Conservation (phyloP, 1,140 invertebrate species). For the Frieseomelitta varia region DNA sequence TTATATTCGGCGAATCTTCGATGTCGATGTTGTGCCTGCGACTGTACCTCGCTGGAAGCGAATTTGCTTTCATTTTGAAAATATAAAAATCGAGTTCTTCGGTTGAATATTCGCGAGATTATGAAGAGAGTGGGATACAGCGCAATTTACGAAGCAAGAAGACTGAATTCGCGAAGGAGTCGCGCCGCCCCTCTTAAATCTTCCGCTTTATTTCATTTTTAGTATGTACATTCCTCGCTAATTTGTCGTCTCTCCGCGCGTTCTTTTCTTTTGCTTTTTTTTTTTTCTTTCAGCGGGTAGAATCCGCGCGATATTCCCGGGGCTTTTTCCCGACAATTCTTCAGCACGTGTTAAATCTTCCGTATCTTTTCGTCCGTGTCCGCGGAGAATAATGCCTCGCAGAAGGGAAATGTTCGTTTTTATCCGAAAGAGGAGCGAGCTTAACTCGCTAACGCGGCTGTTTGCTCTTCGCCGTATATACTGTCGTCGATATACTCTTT, state of each 20-base stretch:
- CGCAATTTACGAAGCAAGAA: background rate
- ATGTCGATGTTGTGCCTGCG: background rate
- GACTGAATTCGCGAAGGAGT: no score
- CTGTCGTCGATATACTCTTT: background rate
- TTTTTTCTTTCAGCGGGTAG: background rate
- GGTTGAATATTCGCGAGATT: background rate
- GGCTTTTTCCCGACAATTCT: background rate
- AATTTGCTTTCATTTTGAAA: background rate
- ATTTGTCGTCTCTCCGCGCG: background rate
- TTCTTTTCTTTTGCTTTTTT: background rate
- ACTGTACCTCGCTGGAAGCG: background rate
- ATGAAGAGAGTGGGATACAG: background rate
- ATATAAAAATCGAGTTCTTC: background rate
- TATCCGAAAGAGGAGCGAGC: background rate
- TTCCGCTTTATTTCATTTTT: background rate
- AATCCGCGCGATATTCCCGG: background rate
- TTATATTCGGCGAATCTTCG: background rate
- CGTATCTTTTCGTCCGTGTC: constrained; percentile 10
- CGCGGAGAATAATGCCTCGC: constrained; percentile 6
- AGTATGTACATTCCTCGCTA: no score
- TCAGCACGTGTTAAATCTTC: constrained; percentile 5
- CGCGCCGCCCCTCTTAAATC: no score
- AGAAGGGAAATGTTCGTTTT: constrained; percentile 26
- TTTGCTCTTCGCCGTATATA: constrained; percentile 14
- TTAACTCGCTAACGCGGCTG: constrained; percentile 25